Evolutionary conservation across 2,888 invertebrate genomes (phyloP), one percentile per base, ranked within the genome.

Genomic region (Ectropis crepuscularia): DNA sequence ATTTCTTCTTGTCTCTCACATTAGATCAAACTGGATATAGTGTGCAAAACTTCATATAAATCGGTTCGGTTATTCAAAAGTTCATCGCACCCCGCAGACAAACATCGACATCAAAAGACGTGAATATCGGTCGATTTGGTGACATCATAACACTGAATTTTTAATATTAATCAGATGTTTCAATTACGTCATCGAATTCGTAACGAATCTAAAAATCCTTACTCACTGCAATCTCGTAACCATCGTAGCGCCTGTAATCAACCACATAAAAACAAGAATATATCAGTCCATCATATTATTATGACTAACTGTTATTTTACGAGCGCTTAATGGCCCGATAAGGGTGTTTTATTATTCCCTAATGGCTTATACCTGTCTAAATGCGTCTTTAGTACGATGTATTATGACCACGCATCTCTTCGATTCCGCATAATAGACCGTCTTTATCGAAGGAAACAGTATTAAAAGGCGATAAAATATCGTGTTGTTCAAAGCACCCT

Each of bases 241-340:
- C 38, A 49, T 43, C 61, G 72, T 68, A 77, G 70, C 64, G 63
- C 53, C 50, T 71, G 75, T 72, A 63, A 68, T 6, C 60, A 53
- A 57, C 71, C 77, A 58, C 66, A 72, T 84, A 86, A 90, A 87
- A 92, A 92, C 89, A 90, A 73, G 74, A 83, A 81, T 87, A 90
- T 92, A 88, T 91, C 88, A 87, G 69, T 92, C 88, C 78, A 91
- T 91, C 90, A 90, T 81, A 85, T 86, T 89, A 88, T 87, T 87
- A 86, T 89, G 88, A 90, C 88, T 92, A 92, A 92, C 90, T 89
- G 91, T 92, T 92, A 92, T 92, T 92, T 92, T 92, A 92, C 84
- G 92, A 90, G 87, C 86, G 78, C 84, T 86, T 92, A 92, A 92
- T 90, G 92, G 90, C 79, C 81, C 88, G 91, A 92, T 92, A 92